phyloP scores from a whole-genome alignment of 1,140 invertebrate genomes.

The Armadillidium nasatum region DNA sequence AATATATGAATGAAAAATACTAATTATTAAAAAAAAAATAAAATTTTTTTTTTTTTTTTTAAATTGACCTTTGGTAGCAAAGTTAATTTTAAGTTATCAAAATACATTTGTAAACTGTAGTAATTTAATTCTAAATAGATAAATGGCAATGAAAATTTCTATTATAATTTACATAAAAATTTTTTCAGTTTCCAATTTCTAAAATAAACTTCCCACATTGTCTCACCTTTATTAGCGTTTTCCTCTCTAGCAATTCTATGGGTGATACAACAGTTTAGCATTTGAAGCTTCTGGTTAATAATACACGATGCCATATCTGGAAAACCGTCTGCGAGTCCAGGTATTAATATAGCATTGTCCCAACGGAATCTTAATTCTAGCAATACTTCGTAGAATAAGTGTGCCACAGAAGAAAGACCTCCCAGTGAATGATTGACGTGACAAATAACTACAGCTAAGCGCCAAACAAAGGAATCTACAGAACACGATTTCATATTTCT shows the following conservation, averaged over 20 bases:
- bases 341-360: constrained; percentile 72
- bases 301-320: constrained; percentile 82
- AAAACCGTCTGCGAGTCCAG: constrained; percentile 61
- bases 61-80: no score
- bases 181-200: no score
- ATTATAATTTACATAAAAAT: no score
- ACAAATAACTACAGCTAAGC: constrained; percentile 72
- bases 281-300: constrained; percentile 92
- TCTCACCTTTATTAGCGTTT: constrained; percentile 44
- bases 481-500: constrained; percentile 64
- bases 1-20: no score
- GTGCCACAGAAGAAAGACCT: constrained; percentile 71
- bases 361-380: constrained; percentile 83
- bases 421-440: constrained; percentile 73
- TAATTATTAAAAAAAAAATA: no score
- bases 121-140: no score
- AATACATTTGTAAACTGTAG: no score
- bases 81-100: no score
- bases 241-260: constrained; percentile 57
- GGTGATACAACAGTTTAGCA: constrained; percentile 93
- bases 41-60: no score
- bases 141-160: no score
- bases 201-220: no score
- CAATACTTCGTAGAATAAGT: constrained; percentile 87
- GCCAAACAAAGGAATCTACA: constrained; percentile 72